These are phyloP conservation scores for Caenorhabditis becei DNA, from an alignment of 2,888 invertebrate species.

Conservation along the genomic window DNA sequence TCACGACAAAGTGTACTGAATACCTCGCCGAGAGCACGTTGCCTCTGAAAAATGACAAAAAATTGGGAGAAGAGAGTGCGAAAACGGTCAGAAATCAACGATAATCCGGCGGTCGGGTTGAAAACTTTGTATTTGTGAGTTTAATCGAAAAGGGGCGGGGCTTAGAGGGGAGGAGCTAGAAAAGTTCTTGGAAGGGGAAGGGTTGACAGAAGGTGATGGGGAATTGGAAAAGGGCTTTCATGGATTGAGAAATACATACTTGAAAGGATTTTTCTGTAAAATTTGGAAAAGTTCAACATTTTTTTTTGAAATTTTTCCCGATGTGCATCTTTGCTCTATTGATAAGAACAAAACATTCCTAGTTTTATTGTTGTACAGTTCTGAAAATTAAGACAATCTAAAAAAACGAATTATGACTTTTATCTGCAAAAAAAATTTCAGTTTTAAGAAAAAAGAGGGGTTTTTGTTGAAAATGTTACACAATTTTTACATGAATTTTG, in stretches of 20 bases:
- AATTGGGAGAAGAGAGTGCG: background rate
- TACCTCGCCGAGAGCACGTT: conserved; percentile 39
- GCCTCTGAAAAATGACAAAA: conserved; percentile 24
- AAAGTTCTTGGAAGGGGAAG: too few species aligned
- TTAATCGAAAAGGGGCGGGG: conserved; percentile 3
- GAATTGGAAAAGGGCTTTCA: background rate
- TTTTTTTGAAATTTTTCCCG: too few species aligned
- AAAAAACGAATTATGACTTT: too few species aligned
- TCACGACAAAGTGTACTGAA: conserved; percentile 18
- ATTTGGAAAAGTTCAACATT: background rate
- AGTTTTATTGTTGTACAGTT: too few species aligned
- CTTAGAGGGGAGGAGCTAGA: background rate
- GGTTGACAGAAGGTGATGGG: background rate
- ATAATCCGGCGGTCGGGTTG: background rate
- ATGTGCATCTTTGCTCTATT: too few species aligned
- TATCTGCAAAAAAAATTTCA: too few species aligned
- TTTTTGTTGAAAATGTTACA: too few species aligned
- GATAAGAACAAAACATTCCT: too few species aligned
- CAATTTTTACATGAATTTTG: too few species aligned
- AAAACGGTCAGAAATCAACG: background rate
- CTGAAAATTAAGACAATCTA: too few species aligned
- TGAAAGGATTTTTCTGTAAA: background rate
- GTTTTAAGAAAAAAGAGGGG: too few species aligned
- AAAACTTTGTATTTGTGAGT: background rate
- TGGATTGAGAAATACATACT: background rate